phyloP scores from a whole-genome alignment of 2,888 invertebrate species.

The Erebia ligea region DNA sequence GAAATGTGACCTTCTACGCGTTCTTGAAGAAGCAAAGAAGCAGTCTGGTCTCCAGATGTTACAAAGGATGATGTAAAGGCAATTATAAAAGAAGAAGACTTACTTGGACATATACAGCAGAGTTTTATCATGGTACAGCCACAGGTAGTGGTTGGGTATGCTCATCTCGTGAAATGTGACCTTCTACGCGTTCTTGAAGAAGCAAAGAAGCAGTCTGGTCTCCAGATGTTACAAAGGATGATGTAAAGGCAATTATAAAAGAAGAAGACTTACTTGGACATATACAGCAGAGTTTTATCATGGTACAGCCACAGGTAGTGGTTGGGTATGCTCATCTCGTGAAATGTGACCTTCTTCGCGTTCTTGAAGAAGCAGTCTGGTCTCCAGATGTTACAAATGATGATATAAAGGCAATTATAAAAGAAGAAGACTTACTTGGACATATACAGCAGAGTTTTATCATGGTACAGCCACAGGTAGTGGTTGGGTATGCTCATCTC shows the following conservation, averaged over 20 bases:
- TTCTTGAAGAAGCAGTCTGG: no score
- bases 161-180: conserved; percentile 98
- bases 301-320: conserved; percentile 96
- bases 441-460: conserved; percentile 96
- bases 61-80: no score
- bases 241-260: not conserved
- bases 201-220: conserved; percentile 96
- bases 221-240: conserved; percentile 86
- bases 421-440: conserved; percentile 87
- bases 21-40: conserved; percentile 97
- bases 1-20: conserved; percentile 96
- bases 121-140: conserved; percentile 96
- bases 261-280: conserved; percentile 90
- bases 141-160: conserved; percentile 95
- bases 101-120: conserved; percentile 96
- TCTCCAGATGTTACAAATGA: no score
- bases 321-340: conserved; percentile 96
- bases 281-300: conserved; percentile 95
- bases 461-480: conserved; percentile 95
- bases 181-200: conserved; percentile 96
- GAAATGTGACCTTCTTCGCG: no score
- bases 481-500: conserved; percentile 98
- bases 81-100: conserved; percentile 53
- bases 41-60: conserved; percentile 96
- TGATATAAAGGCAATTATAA: not conserved